Base-by-base conservation (phyloP, 64 coral and sea anemone genomes). In the Pocillopora verrucosa region DNA sequence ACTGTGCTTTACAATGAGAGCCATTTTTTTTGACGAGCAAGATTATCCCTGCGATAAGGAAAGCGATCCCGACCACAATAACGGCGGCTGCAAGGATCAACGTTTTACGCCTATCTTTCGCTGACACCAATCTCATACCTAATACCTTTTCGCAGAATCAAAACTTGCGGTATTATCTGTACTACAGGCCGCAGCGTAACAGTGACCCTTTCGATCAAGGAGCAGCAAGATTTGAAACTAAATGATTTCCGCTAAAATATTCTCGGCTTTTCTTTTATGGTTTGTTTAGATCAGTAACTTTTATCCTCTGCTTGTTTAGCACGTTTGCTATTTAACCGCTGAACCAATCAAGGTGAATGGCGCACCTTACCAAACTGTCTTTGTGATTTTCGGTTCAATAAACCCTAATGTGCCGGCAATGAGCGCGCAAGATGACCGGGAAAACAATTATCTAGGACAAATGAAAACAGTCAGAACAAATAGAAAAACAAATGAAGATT, bases 31-130 rank as follows among this genome's bases (percentile, higher is more conserved):
- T 88, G 17, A 61, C 78, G 19, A 94, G 45, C 15, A 98, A 80
- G 57, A 84, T 80, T 25, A 88, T 64, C 6, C 95, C 95, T 2
- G 88, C 69, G 61, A 98, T 89, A 7, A 98, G 56, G 0, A 88
- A 76, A 13, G 88, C 16, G 14, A 98, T 24, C 10, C 95, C 95
- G 0, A 91, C 56, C 4, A 91, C 34, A 11, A 74, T 64, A 19
- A 98, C 63, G 51, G 67, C 26, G 22, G 76, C 61, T 5, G 72
- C 79, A 56, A 93, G 63, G 41, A 72, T n/a, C 10, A 85, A 13
- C 15, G 64, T 68, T 85, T 37, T 72, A 19, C 63, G 38, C 0
- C 72, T 68, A 34, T 26, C 56, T 67, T 5, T 4, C 16, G 19
- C 65, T 9, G 9, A 12, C n/a, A 57, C 22, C 24, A 36, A 85